phyloP scores from a whole-genome alignment of 2,113 vertebrate species.

The Bos taurus region DNA sequence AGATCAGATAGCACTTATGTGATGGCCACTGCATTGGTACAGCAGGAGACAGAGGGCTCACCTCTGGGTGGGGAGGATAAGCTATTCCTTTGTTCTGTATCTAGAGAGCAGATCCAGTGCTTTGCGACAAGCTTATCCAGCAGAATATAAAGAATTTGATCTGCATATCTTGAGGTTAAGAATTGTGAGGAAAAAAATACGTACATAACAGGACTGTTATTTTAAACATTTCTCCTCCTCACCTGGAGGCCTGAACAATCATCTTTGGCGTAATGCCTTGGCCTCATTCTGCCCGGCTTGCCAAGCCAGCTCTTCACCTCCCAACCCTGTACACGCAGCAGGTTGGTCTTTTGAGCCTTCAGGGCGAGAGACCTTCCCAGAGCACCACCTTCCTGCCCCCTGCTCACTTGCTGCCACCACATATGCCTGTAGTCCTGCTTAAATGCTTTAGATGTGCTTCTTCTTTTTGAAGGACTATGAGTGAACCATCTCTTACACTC shows the following conservation, averaged over 20 bases:
- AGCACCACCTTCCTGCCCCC: neutral
- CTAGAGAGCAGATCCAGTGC: neutral
- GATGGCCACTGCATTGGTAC: neutral
- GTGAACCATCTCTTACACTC: neutral
- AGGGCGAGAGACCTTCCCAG: neutral
- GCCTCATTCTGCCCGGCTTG: conserved; percentile 3
- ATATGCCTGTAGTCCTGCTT: neutral
- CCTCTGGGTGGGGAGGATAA: neutral
- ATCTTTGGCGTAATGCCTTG: neutral
- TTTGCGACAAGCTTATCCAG: neutral
- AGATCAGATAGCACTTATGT: neutral
- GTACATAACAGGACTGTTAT: neutral
- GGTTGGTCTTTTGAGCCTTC: neutral
- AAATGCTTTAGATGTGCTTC: neutral
- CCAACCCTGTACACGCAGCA: fast-evolving
- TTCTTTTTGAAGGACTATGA: neutral
- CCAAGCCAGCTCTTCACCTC: neutral
- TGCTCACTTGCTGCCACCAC: neutral
- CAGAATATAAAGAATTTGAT: conserved; percentile 35
- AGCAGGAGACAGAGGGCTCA: neutral
- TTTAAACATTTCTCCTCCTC: neutral
- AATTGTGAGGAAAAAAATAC: conserved; percentile 24
- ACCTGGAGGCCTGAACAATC: neutral
- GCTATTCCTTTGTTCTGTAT: neutral
- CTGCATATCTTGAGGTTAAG: conserved; percentile 42